Evolutionary conservation across 2,113 vertebrate genomes (phyloP), one percentile per base, ranked within the genome.

Genomic region (Centropristis striata): DNA sequence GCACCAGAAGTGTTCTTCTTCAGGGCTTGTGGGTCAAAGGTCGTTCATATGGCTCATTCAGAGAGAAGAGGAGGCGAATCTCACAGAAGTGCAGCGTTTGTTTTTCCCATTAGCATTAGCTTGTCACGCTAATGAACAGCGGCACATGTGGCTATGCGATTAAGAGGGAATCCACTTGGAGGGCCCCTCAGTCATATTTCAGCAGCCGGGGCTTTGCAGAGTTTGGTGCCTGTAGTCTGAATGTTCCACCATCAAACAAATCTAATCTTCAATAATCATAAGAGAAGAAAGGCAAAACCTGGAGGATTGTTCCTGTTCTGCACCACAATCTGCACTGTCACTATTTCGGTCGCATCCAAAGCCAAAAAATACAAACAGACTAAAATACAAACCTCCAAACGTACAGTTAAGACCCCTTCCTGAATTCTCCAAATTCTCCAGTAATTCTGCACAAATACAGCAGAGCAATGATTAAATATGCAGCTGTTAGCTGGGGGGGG

Each of bases 71-170:
- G 71, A 39, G 49, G 21, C 12, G 27, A 12, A 18, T 58, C 41
- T 42, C 20, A 1, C 49, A 32, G 49, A 83, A 78, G 51, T 9
- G 39, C 59, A 70, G 76, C 58, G 59, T 86, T 87, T 87, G 86
- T 90, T 92, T 92, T 84, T 83, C 16, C 59, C 85, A 85, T 93
- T 84, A 92, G 85, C 81, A 55, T 87, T 86, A 80, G 71, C 84
- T 36, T 21, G 85, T 87, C 87, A 78, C 27, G 85, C 80, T 89
- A 88, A 89, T 83, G 87, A 83, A 44, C 65, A 51, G 21, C n/a
- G 46, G 78, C 78, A 76, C 90, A 90, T 90, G 86, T 91, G 89
- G 89, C 70, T 65, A 23, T 86, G 71, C 37, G 46, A 85, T 91
- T 71, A 91, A 11, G 71, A 25, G 32, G 67, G 44, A 1, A 54